A percentile compares a stretch with the other conserved stretches of the same genome.
phyloP scores from a whole-genome alignment of 2,113 vertebrate genomes.

The Garra rufa region DNA sequence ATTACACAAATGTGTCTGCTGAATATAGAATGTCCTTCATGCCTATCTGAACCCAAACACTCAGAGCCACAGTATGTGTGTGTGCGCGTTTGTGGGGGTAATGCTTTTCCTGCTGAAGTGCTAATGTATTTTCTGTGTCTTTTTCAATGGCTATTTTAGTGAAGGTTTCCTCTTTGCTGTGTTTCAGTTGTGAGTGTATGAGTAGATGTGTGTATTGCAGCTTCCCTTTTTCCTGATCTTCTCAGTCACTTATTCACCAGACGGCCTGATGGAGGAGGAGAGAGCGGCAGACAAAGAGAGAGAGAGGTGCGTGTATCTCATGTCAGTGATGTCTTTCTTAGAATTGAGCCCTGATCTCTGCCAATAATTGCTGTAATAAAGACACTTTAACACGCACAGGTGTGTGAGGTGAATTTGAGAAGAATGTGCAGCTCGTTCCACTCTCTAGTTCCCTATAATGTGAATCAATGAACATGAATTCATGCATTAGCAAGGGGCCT shows the following conservation, averaged over 20 bases:
- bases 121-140: conserved; percentile 40
- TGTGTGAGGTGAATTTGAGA: conserved; percentile 2
- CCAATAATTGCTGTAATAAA: conserved; percentile 29
- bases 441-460: background rate
- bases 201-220: conserved; percentile 4
- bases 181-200: conserved; percentile 4
- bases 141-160: conserved; percentile 43
- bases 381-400: background rate
- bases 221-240: conserved; percentile 16
- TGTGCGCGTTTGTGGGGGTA: conserved; percentile 1
- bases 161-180: background rate
- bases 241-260: background rate
- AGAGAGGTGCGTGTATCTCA: background rate
- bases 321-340: conserved; percentile 12
- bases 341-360: conserved; percentile 9
- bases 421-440: background rate
- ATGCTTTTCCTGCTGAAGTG: conserved; percentile 30
- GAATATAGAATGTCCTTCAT: conserved; percentile 43
- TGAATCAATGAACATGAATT: background rate
- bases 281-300: background rate
- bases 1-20: conserved; percentile 46
- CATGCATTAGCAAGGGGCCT: background rate
- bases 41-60: conserved; percentile 37
- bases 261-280: background rate
- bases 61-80: background rate